A percentile compares a stretch with the other conserved stretches of the same genome.
Conservation (phyloP, 2,888 invertebrate species). For the Drosophila stalkeri region DNA sequence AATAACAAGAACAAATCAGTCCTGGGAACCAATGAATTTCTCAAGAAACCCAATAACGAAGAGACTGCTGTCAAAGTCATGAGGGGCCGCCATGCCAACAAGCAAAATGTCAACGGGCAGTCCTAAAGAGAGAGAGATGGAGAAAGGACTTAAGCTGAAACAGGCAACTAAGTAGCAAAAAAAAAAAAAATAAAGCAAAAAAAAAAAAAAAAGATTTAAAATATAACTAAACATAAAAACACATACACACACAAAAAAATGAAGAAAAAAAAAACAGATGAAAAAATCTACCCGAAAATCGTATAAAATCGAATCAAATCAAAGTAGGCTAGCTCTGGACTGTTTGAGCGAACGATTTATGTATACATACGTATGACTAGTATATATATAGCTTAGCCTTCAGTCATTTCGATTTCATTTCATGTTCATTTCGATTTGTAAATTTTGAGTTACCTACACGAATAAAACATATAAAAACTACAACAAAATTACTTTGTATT, state of each 20-base stretch:
- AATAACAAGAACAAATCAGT: neutral
- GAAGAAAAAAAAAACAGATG: too few relatives aligned
- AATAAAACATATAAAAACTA: slow-evolving; percentile 29
- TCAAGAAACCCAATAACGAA: neutral
- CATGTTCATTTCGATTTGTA: slow-evolving; percentile 46
- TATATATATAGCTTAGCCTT: slow-evolving; percentile 16
- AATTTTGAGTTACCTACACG: slow-evolving; percentile 39
- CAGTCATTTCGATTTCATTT: slow-evolving; percentile 39
- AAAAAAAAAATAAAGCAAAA: neutral
- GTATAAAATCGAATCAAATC: neutral
- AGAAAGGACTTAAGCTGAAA: neutral
- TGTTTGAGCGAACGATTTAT: neutral
- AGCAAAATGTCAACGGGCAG: neutral
- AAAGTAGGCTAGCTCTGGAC: slow-evolving; percentile 22
- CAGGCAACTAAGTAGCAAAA: too few relatives aligned
- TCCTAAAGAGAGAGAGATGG: neutral
- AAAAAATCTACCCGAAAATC: too few relatives aligned
- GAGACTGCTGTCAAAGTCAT: neutral
- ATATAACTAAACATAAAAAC: too few relatives aligned
- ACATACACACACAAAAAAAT: too few relatives aligned
- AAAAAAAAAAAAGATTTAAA: neutral
- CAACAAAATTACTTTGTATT: slow-evolving; percentile 35
- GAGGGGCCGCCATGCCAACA: neutral
- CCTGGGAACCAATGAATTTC: neutral
- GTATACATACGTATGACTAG: neutral